A percentile compares a stretch with the other conserved stretches of the same genome.
phyloP scores from a whole-genome alignment of 2,888 invertebrate genomes.

The Aphodius granarius region DNA sequence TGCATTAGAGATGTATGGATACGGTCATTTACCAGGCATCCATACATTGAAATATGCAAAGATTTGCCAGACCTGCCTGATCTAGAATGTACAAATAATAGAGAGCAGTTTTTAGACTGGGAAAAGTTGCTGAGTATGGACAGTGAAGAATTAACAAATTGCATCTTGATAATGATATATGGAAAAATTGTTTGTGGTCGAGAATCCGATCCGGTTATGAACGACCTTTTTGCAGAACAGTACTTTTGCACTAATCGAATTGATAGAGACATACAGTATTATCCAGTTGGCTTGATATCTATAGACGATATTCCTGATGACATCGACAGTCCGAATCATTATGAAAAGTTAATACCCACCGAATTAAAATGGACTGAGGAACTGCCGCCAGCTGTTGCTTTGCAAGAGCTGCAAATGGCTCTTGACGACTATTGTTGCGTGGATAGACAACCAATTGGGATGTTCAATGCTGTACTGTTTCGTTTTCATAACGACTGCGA shows the following conservation, averaged over 20 bases:
- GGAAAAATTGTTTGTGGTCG: slow-evolving; percentile 14
- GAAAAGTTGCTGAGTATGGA: slow-evolving; percentile 7
- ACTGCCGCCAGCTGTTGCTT: slow-evolving; percentile 15
- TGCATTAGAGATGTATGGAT: slow-evolving; percentile 12
- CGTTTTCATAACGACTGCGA: slow-evolving; percentile 26
- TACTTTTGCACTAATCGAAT: neutral
- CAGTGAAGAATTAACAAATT: slow-evolving; percentile 11
- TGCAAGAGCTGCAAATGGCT: slow-evolving; percentile 19
- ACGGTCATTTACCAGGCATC: slow-evolving; percentile 16
- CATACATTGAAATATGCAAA: slow-evolving; percentile 13
- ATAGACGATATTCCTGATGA: neutral
- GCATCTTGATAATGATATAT: slow-evolving; percentile 7
- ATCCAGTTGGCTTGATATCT: neutral
- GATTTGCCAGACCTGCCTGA: slow-evolving; percentile 3
- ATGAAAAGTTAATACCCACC: slow-evolving; percentile 16
- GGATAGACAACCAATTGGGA: slow-evolving; percentile 16
- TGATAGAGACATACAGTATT: neutral
- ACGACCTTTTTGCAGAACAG: neutral
- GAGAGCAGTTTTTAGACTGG: slow-evolving; percentile 17
- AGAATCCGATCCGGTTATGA: neutral
- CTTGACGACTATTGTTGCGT: slow-evolving; percentile 18
- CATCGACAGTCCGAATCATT: neutral
- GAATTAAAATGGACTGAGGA: slow-evolving; percentile 24
- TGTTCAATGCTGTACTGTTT: slow-evolving; percentile 19
- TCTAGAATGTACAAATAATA: neutral